These are phyloP conservation scores for Tupaia chinensis DNA, from an alignment of 2,113 vertebrate species.

Conservation along the genomic window DNA sequence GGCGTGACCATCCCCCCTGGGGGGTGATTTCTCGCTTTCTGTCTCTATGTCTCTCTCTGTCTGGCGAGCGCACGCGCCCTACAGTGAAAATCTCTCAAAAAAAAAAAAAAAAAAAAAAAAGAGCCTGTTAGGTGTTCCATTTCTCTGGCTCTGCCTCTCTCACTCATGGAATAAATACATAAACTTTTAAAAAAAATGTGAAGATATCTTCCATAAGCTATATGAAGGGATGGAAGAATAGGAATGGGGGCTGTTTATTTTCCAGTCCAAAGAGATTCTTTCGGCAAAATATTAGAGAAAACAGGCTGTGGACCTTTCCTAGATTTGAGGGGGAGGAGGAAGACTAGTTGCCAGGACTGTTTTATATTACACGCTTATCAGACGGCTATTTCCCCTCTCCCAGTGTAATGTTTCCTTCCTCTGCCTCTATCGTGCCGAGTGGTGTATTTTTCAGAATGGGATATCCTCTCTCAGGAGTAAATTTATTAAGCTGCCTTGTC, in stretches of 20 bases:
- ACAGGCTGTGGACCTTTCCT: not conserved
- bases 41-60: no score
- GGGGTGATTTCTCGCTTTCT: no score
- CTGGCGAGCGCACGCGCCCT: no score
- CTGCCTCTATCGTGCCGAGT: not conserved
- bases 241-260: not conserved
- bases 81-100: no score
- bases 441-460: conserved; percentile 9
- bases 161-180: no score
- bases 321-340: not conserved
- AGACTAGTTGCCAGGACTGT: not conserved
- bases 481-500: not conserved
- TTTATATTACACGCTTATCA: not conserved
- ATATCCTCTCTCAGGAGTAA: not conserved
- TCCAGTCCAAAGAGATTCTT: not conserved
- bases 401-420: not conserved
- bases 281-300: not conserved
- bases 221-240: not conserved
- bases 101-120: no score
- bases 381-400: not conserved
- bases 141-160: no score
- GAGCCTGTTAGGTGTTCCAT: no score
- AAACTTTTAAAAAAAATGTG: not conserved
- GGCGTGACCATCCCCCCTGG: no score
- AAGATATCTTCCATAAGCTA: not conserved